phyloP scores from a whole-genome alignment of 92 coral and sea anemone species.

The Micromussa lordhowensis region DNA sequence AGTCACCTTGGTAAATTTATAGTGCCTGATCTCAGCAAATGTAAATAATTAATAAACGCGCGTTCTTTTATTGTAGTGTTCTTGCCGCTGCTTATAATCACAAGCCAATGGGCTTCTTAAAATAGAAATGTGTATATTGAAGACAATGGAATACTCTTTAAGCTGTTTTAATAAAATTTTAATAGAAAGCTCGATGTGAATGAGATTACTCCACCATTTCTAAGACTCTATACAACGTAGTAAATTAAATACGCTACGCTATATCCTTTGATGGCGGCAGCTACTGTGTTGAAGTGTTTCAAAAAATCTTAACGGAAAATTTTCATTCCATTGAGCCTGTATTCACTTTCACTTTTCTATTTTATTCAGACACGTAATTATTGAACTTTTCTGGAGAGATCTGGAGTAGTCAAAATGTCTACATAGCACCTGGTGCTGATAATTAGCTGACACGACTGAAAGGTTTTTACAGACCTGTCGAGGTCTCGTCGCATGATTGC shows the following conservation, averaged over 20 bases:
- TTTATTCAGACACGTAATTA: neutral
- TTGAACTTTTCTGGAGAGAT: neutral
- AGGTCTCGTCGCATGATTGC: conserved; percentile 4
- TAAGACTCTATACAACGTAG: neutral
- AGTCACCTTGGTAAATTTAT: neutral
- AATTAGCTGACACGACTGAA: neutral
- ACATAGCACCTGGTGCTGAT: neutral
- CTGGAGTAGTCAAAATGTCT: neutral
- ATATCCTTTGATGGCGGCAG: neutral
- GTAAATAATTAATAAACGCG: neutral
- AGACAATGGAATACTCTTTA: neutral
- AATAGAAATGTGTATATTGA: neutral
- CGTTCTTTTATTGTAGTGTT: neutral
- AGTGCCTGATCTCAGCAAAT: neutral
- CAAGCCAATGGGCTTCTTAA: neutral
- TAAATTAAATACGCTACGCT: neutral
- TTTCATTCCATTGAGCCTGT: neutral
- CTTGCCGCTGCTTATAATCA: neutral
- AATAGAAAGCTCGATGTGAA: neutral
- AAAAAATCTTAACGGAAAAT: neutral
- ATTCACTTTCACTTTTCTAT: neutral
- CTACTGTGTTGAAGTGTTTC: neutral
- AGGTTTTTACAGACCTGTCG: neutral
- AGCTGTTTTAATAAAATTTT: neutral
- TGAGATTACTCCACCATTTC: neutral